phyloP scores from a whole-genome alignment of 2,797 vertebrate genomes.

The Margarornis squamiger region DNA sequence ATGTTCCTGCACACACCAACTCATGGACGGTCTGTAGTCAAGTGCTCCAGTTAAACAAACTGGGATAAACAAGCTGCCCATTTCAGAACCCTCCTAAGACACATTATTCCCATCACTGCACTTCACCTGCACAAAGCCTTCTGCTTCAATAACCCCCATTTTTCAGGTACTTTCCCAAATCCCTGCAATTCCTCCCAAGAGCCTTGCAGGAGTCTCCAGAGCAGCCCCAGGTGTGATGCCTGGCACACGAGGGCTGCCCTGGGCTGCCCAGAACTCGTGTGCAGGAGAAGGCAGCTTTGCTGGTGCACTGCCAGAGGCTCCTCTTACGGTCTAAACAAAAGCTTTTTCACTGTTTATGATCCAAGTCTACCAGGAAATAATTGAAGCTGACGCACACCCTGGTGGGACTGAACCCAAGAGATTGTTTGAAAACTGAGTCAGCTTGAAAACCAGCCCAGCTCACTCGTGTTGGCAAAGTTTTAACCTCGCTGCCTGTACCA shows the following conservation, averaged over 20 bases:
- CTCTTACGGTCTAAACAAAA: not conserved
- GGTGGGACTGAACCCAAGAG: not conserved
- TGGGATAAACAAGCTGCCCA: not conserved
- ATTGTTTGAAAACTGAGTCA: not conserved
- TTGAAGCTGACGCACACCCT: not conserved
- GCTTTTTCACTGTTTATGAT: not conserved
- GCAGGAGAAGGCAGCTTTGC: not conserved
- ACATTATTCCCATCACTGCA: not conserved
- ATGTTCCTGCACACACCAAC: not conserved
- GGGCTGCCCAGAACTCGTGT: fast-evolving
- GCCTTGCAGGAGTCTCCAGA: not conserved
- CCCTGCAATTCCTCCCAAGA: not conserved
- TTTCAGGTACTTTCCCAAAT: not conserved
- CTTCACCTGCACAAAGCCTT: not conserved
- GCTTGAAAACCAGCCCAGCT: not conserved
- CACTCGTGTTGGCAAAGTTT: not conserved
- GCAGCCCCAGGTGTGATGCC: not conserved
- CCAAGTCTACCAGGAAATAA: conserved; percentile 14
- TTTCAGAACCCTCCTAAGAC: not conserved
- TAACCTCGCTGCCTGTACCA: not conserved
- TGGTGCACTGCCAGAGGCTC: not conserved
- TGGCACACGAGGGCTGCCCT: fast-evolving
- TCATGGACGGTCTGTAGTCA: not conserved
- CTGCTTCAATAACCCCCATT: not conserved
- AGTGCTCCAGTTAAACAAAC: not conserved